These are phyloP conservation scores for Daktulosphaira vitifoliae DNA, from an alignment of 1,140 invertebrate genomes.

Conservation along the genomic window DNA sequence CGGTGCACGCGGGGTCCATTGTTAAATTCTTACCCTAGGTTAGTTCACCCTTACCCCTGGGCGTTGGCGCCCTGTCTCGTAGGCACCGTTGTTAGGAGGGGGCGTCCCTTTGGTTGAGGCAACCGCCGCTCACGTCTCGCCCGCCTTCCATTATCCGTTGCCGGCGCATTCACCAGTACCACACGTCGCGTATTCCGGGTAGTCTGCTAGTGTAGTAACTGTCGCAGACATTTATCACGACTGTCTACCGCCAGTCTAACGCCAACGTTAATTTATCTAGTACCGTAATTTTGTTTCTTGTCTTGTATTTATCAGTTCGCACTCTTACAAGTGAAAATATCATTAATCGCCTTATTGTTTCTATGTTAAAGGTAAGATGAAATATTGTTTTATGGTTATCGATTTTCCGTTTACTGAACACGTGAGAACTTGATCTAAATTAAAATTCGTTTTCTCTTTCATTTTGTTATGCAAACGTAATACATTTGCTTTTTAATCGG, in stretches of 20 bases:
- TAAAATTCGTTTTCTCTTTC: too few relatives aligned
- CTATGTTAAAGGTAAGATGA: too few relatives aligned
- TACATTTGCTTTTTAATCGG: too few relatives aligned
- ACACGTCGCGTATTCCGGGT: background rate
- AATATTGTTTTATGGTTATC: too few relatives aligned
- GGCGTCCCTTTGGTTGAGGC: background rate
- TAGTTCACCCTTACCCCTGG: constrained; percentile 28
- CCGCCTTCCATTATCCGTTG: background rate
- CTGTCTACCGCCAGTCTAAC: background rate
- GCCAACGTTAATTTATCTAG: too few relatives aligned
- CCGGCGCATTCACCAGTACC: background rate
- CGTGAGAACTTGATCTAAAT: too few relatives aligned
- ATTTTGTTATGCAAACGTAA: too few relatives aligned
- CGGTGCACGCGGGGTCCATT: constrained; percentile 4
- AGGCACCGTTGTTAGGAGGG: background rate
- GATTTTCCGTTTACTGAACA: too few relatives aligned
- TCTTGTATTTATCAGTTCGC: too few relatives aligned
- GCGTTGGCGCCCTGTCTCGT: constrained; percentile 22
- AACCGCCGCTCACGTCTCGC: background rate
- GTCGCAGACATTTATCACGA: background rate
- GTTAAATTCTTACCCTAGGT: constrained; percentile 34
- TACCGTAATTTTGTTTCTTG: background rate
- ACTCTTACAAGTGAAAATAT: too few relatives aligned
- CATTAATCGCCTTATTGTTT: too few relatives aligned
- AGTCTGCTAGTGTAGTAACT: background rate